These are phyloP conservation scores for Drosophila macrospina DNA, from an alignment of 2,888 invertebrate species.

Conservation along the genomic window DNA sequence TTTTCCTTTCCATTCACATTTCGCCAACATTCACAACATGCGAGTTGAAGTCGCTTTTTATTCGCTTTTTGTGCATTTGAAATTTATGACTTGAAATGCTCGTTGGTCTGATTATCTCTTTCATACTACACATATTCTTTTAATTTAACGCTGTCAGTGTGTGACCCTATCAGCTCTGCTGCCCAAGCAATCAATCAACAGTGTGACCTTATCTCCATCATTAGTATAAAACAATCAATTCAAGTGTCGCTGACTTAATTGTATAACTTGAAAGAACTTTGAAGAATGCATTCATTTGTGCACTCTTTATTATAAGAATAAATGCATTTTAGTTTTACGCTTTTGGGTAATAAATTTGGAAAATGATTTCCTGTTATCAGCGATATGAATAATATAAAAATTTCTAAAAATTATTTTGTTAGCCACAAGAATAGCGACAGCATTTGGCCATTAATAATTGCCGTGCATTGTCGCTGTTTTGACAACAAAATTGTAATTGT, in stretches of 20 bases:
- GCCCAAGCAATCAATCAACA: slow-evolving; percentile 37
- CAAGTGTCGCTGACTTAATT: not conserved
- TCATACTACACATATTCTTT: slow-evolving; percentile 26
- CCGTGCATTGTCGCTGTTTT: slow-evolving; percentile 28
- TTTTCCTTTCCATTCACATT: slow-evolving; percentile 16
- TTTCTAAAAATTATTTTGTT: slow-evolving; percentile 36
- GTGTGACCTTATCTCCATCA: slow-evolving; percentile 20
- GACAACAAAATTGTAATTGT: slow-evolving; percentile 56
- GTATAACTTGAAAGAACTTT: not conserved
- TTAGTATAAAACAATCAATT: slow-evolving; percentile 2
- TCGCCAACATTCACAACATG: not conserved
- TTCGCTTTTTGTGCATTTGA: slow-evolving; percentile 41
- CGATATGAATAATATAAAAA: slow-evolving; percentile 50
- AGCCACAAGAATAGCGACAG: slow-evolving; percentile 44
- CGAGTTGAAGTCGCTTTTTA: slow-evolving; percentile 32
- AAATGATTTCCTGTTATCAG: slow-evolving; percentile 70
- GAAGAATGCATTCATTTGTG: too few relatives aligned
- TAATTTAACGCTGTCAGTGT: slow-evolving; percentile 55
- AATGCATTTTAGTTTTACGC: not conserved
- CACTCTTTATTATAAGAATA: not conserved
- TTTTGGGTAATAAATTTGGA: slow-evolving; percentile 55
- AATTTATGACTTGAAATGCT: slow-evolving; percentile 60
- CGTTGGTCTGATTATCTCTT: slow-evolving; percentile 44
- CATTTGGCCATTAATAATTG: slow-evolving; percentile 71
- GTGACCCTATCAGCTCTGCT: slow-evolving; percentile 19